phyloP scores from a whole-genome alignment of 1,140 invertebrate species.

The Pogonus chalceus region DNA sequence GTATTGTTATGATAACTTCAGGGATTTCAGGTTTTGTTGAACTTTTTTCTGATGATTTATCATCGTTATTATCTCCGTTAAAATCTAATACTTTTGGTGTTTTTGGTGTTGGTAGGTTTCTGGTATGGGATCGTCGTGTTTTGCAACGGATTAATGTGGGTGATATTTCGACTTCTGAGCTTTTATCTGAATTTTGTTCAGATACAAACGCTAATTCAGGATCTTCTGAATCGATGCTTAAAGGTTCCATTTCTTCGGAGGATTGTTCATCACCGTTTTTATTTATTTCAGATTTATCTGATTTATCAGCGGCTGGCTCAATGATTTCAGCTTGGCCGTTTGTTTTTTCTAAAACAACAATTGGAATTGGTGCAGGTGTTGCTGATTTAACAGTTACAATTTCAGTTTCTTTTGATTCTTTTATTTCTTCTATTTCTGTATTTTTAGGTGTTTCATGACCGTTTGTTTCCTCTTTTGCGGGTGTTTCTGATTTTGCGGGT shows the following conservation, averaged over 20 bases:
- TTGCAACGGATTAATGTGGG: slow-evolving; percentile 25
- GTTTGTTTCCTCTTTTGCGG: not conserved
- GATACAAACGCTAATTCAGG: not conserved
- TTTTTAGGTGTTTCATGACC: not conserved
- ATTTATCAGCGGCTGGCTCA: not conserved
- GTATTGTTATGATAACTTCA: slow-evolving; percentile 2
- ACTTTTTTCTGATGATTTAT: not conserved
- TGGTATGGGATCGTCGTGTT: slow-evolving; percentile 28
- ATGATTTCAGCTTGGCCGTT: not conserved
- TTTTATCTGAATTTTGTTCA: not conserved
- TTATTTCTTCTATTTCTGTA: not conserved
- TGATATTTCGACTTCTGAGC: slow-evolving; percentile 13
- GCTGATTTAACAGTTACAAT: not conserved
- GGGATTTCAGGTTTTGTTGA: slow-evolving; percentile 2
- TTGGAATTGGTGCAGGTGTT: too few relatives aligned
- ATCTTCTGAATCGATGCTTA: not conserved
- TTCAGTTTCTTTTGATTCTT: not conserved
- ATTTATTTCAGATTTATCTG: not conserved
- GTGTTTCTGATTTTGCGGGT: not conserved
- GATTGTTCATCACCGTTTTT: not conserved
- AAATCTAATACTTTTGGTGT: slow-evolving; percentile 25
- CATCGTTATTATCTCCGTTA: slow-evolving; percentile 11
- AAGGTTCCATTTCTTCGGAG: not conserved
- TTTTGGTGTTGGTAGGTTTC: slow-evolving; percentile 32
- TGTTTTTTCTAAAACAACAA: not conserved